phyloP scores from a whole-genome alignment of 2,888 invertebrate species.

The Caenorhabditis sp. region DNA sequence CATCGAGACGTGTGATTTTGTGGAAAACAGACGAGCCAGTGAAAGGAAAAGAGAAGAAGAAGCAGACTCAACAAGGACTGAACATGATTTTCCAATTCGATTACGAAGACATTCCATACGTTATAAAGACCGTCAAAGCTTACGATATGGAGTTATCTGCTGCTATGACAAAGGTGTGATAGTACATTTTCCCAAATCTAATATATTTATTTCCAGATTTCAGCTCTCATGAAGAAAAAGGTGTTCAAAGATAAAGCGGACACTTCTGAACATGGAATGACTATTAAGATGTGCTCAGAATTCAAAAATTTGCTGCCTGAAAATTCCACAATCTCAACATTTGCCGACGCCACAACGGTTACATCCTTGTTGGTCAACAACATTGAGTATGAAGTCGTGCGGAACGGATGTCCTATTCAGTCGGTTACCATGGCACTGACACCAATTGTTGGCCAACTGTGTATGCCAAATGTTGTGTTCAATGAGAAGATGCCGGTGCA shows the following conservation, averaged over 20 bases:
- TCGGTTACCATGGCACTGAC: neutral
- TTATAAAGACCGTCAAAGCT: slow-evolving; percentile 17
- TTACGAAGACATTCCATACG: slow-evolving; percentile 4
- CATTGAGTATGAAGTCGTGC: slow-evolving; percentile 5
- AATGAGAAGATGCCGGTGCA: neutral
- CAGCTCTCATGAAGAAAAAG: slow-evolving; percentile 35
- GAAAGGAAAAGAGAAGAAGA: slow-evolving; percentile 33
- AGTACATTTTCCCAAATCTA: neutral
- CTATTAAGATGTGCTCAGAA: neutral
- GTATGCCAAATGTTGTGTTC: slow-evolving; percentile 21
- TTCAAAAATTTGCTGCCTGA: neutral
- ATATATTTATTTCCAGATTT: slow-evolving; percentile 5
- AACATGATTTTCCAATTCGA: slow-evolving; percentile 34
- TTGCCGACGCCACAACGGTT: slow-evolving; percentile 11
- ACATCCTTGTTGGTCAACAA: slow-evolving; percentile 20
- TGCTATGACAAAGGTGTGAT: slow-evolving; percentile 15
- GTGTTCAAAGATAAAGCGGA: slow-evolving; percentile 10
- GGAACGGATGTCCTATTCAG: slow-evolving; percentile 7
- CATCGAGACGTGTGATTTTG: slow-evolving; percentile 14
- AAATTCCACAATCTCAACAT: neutral
- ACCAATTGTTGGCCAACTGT: slow-evolving; percentile 15
- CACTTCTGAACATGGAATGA: neutral
- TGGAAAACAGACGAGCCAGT: slow-evolving; percentile 25
- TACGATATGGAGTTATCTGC: slow-evolving; percentile 23
- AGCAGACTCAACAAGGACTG: slow-evolving; percentile 16